These are phyloP conservation scores for Achroia grisella DNA, from an alignment of 1,140 invertebrate genomes.

Conservation along the genomic window DNA sequence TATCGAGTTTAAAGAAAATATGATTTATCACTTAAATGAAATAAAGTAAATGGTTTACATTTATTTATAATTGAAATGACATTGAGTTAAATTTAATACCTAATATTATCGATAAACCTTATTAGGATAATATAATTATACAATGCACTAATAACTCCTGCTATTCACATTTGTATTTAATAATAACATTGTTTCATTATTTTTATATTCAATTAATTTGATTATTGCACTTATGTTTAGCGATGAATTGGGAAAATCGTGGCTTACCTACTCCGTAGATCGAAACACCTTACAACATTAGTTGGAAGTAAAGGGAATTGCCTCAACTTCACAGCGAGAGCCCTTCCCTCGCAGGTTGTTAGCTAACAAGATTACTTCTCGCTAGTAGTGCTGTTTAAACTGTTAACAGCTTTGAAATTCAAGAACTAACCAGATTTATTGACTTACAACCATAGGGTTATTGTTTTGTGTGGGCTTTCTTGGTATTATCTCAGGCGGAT, in stretches of 20 bases:
- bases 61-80: too few relatives aligned
- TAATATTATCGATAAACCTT: too few relatives aligned
- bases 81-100: too few relatives aligned
- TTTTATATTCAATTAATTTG: too few relatives aligned
- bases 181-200: too few relatives aligned
- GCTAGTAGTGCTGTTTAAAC: constrained; percentile 48
- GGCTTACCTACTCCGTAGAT: background rate
- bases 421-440: constrained; percentile 9
- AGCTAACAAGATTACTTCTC: constrained; percentile 65
- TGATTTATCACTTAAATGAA: too few relatives aligned
- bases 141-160: too few relatives aligned
- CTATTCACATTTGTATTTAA: too few relatives aligned
- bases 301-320: constrained; percentile 55
- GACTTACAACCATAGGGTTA: background rate
- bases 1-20: too few relatives aligned
- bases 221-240: too few relatives aligned
- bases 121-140: too few relatives aligned
- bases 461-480: background rate
- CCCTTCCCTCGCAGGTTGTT: constrained; percentile 54
- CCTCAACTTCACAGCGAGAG: constrained; percentile 46
- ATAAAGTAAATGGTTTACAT: too few relatives aligned
- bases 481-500: background rate
- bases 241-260: background rate
- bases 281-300: background rate
- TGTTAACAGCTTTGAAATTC: constrained; percentile 48